Percentiles rank a stretch among this genome's conserved stretches.
These are phyloP conservation scores for Girardia tigrina DNA, from an alignment of 2,888 invertebrate genomes.

Conservation along the genomic window DNA sequence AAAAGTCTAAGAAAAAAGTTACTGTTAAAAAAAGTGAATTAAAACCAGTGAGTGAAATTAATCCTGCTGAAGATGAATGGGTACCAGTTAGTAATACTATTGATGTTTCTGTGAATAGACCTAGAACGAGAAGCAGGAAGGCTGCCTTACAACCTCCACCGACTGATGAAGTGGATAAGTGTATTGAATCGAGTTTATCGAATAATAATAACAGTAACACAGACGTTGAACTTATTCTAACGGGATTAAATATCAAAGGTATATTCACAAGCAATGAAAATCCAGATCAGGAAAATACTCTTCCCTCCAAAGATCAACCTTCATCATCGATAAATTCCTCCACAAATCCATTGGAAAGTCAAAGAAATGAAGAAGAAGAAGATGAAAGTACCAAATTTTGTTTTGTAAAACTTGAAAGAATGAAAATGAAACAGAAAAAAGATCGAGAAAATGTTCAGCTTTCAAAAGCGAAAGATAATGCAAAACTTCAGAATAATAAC, in stretches of 20 bases:
- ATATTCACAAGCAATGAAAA: neutral
- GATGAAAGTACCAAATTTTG: neutral
- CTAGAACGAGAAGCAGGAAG: neutral
- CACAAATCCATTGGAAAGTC: neutral
- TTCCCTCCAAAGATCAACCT: neutral
- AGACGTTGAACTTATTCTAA: neutral
- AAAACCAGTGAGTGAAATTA: conserved; percentile 16
- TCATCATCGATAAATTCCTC: too few relatives aligned
- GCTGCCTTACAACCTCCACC: neutral
- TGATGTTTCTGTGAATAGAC: neutral
- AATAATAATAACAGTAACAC: neutral
- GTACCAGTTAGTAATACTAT: neutral
- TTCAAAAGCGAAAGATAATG: neutral
- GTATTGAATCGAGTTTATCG: neutral
- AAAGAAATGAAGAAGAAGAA: neutral
- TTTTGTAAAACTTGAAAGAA: neutral
- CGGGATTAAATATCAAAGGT: conserved; percentile 3
- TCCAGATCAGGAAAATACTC: neutral
- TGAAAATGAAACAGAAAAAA: conserved; percentile 7
- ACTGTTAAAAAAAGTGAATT: neutral
- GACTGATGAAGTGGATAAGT: neutral
- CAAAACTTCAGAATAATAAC: neutral
- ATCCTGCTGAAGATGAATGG: neutral
- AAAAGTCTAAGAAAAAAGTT: neutral
- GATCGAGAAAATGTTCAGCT: neutral